Conservation (phyloP, 1,140 invertebrate species). For the Anthonomus grandis region DNA sequence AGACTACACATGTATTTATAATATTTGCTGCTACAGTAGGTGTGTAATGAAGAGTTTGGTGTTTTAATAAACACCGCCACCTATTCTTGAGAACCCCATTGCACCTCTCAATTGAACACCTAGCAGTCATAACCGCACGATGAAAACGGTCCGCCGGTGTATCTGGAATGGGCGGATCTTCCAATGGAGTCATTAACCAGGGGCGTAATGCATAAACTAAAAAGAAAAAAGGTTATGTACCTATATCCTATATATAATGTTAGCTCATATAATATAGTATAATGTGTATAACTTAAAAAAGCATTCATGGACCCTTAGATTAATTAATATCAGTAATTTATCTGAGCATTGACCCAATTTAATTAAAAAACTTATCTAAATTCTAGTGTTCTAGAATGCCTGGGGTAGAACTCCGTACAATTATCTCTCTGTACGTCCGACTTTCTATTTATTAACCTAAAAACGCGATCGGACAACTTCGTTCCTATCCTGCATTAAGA, state of each 20-base stretch:
- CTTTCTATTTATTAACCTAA: too few relatives aligned
- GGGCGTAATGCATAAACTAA: conserved; percentile 45
- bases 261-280: too few relatives aligned
- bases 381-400: too few relatives aligned
- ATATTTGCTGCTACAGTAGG: conserved; percentile 29
- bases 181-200: conserved; percentile 46
- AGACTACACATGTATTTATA: conserved; percentile 38
- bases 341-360: too few relatives aligned
- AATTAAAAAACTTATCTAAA: too few relatives aligned
- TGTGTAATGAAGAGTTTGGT: conserved; percentile 34
- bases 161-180: conserved; percentile 21
- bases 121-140: conserved; percentile 28
- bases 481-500: too few relatives aligned
- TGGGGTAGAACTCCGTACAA: too few relatives aligned
- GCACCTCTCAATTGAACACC: conserved; percentile 44
- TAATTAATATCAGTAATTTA: conserved; percentile 8
- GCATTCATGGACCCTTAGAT: conserved; percentile 3
- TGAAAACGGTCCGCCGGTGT: conserved; percentile 39
- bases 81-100: conserved; percentile 44
- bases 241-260: conserved; percentile 36
- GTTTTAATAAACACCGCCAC: conserved; percentile 35
- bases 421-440: too few relatives aligned
- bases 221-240: conserved; percentile 31
- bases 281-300: too few relatives aligned
- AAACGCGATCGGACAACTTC: too few relatives aligned